Percentiles rank a stretch among this genome's conserved stretches.
Conservation (phyloP, 2,113 vertebrate genomes). For the Calyptommatus sinebrachiatus region DNA sequence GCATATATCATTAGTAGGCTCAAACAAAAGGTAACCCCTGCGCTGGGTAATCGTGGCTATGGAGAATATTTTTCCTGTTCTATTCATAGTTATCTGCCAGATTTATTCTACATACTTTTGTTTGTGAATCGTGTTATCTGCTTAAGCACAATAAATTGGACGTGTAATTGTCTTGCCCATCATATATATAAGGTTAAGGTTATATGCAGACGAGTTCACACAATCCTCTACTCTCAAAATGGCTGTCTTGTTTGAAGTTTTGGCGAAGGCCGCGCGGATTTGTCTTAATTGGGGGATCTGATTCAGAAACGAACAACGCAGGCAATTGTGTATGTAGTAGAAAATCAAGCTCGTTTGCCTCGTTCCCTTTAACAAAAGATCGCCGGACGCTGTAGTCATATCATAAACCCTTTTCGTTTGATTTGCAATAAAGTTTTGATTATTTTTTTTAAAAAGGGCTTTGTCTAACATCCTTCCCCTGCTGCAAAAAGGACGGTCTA, state of each 20-base stretch:
- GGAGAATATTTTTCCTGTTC: background rate
- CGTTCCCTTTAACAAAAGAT: background rate
- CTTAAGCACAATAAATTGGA: background rate
- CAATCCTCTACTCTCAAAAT: background rate
- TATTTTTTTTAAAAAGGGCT: no score
- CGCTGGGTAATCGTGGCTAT: background rate
- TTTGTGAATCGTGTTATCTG: background rate
- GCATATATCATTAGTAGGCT: background rate
- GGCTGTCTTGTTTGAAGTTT: background rate
- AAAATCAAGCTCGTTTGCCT: background rate
- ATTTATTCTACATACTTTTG: background rate
- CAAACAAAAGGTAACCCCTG: background rate
- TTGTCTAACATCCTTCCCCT: no score
- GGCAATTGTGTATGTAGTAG: no score
- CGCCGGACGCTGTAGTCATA: background rate
- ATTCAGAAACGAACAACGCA: background rate
- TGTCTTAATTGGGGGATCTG: background rate
- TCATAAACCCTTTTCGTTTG: background rate
- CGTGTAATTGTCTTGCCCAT: background rate
- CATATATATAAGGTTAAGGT: background rate
- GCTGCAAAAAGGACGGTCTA: background rate
- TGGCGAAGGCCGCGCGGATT: background rate
- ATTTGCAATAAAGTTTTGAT: no score
- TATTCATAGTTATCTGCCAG: background rate
- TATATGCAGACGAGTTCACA: background rate